These are phyloP conservation scores for Osmerus eperlanus DNA, from an alignment of 2,113 vertebrate genomes.

Conservation along the genomic window DNA sequence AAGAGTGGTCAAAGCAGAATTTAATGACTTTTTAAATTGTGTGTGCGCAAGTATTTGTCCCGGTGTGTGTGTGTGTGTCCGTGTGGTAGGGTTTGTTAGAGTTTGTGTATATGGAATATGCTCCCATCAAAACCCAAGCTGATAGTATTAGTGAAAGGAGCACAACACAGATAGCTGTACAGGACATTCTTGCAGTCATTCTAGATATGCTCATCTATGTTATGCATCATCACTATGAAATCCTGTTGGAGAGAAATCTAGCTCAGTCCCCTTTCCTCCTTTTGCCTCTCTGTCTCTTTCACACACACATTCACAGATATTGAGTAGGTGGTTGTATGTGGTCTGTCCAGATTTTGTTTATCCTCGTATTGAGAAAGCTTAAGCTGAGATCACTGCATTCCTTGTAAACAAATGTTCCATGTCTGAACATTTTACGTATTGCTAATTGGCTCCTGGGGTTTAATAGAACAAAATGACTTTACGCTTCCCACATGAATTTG, in stretches of 20 bases:
- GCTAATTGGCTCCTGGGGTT: too few relatives aligned
- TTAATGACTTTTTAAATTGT: not conserved
- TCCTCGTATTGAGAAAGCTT: not conserved
- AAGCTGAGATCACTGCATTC: not conserved
- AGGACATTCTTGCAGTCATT: not conserved
- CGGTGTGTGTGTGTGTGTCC: not conserved
- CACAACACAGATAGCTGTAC: not conserved
- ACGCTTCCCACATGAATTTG: too few relatives aligned
- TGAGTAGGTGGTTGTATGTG: not conserved
- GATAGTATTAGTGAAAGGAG: not conserved
- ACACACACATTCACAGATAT: not conserved
- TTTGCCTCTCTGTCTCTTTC: not conserved
- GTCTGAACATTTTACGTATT: not conserved
- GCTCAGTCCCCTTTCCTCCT: not conserved
- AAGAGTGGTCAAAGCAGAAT: not conserved
- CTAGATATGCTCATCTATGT: not conserved
- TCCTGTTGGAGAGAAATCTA: slow-evolving; percentile 12
- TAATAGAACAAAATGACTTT: too few relatives aligned
- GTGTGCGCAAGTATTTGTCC: not conserved
- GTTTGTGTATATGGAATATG: not conserved
- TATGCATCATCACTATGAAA: not conserved
- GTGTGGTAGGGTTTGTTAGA: not conserved
- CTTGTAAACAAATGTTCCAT: not conserved
- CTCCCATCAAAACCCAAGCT: not conserved
- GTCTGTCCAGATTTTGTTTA: slow-evolving; percentile 6